A percentile compares a stretch with the other conserved stretches of the same genome.
Evolutionary conservation across 2,797 vertebrate genomes (phyloP).

Genomic region (Myotis vivesi): DNA sequence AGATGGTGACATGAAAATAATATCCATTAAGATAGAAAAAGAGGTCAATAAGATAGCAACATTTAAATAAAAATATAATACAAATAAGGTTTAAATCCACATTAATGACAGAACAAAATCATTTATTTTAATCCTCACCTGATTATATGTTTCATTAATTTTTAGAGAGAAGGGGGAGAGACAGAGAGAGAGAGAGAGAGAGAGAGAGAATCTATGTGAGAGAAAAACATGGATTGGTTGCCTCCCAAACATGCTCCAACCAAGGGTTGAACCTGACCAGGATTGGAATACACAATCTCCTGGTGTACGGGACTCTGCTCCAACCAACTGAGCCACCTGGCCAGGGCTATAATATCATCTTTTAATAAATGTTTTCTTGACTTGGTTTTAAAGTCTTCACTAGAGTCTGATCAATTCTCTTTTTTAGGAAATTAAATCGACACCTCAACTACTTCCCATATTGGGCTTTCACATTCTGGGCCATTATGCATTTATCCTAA

Average conservation of each 20-base stretch:
- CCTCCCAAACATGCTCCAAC: background rate
- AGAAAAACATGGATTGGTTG: background rate
- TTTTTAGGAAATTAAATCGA: background rate
- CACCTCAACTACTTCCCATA: background rate
- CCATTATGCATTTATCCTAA: background rate
- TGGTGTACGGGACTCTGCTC: background rate
- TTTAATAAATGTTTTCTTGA: background rate
- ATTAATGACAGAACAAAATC: background rate
- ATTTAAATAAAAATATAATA: background rate
- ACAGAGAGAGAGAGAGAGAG: too few relatives aligned
- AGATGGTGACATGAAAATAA: background rate
- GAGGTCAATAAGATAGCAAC: background rate
- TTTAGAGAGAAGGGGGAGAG: background rate
- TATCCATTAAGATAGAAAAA: background rate
- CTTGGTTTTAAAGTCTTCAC: background rate
- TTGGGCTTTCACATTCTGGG: background rate
- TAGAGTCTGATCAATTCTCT: background rate
- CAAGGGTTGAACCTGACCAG: background rate
- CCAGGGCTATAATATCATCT: background rate
- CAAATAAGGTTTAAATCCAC: background rate
- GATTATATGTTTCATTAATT: background rate
- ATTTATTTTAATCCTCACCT: background rate
- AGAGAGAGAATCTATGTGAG: background rate
- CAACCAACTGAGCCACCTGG: background rate
- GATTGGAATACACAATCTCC: background rate